Evolutionary conservation across 2,797 vertebrate genomes (phyloP).

Genomic region (Artibeus jamaicensis): DNA sequence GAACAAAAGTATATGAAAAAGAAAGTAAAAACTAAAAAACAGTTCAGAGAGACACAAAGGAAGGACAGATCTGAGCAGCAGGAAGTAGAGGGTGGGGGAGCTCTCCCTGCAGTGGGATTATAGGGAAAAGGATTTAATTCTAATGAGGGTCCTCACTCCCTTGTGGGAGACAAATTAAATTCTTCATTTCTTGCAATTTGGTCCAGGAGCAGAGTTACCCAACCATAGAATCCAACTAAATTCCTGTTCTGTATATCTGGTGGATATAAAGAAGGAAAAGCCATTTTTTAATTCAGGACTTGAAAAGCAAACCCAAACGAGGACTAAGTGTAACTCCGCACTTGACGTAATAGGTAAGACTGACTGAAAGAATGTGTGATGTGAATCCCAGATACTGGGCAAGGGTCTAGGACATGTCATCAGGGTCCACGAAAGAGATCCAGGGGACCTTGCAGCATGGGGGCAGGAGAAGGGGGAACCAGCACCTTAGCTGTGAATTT

Average conservation of each 20-base stretch:
- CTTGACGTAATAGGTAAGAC: conserved; percentile 53
- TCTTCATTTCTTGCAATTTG: background rate
- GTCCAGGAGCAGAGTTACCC: background rate
- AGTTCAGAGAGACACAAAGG: background rate
- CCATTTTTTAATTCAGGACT: background rate
- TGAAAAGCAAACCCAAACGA: background rate
- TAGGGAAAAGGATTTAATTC: background rate
- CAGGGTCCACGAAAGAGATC: accelerated
- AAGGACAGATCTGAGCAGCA: background rate
- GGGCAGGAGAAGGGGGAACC: background rate
- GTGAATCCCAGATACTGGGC: background rate
- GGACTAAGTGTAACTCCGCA: background rate
- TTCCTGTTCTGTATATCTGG: background rate
- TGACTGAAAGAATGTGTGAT: background rate
- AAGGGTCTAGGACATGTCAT: background rate
- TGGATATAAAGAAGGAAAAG: conserved; percentile 59
- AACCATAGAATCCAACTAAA: background rate
- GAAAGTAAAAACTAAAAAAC: background rate
- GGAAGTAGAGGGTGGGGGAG: accelerated
- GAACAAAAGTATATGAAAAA: background rate
- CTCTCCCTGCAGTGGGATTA: background rate
- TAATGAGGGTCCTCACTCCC: background rate
- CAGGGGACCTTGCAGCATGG: background rate
- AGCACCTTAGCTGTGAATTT: background rate
- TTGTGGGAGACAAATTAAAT: background rate